A percentile compares a stretch with the other conserved stretches of the same genome.
phyloP scores from a whole-genome alignment of 2,797 vertebrate species.

The Danio albolineatus region DNA sequence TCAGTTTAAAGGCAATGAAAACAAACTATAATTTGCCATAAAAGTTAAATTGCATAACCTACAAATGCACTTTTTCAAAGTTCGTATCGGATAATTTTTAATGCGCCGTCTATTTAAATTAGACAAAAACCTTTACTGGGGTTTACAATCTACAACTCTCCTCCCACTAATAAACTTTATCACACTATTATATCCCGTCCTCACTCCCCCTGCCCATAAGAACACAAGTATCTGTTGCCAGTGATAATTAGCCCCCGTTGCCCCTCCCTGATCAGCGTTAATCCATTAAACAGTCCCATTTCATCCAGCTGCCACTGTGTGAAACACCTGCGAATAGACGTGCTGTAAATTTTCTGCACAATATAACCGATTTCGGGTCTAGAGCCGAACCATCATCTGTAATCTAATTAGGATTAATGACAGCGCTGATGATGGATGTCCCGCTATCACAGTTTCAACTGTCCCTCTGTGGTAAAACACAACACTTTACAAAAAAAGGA shows the following conservation, averaged over 20 bases:
- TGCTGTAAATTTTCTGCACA: slow-evolving; percentile 43
- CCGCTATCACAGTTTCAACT: slow-evolving; percentile 13
- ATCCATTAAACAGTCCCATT: slow-evolving; percentile 13
- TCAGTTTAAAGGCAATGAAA: no score
- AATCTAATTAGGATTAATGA: slow-evolving; percentile 59
- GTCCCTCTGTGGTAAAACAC: not conserved
- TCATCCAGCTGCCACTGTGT: slow-evolving; percentile 30
- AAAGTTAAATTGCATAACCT: no score
- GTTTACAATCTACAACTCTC: not conserved
- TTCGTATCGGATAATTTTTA: no score
- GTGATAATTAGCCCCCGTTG: slow-evolving; percentile 11
- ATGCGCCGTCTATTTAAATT: not conserved
- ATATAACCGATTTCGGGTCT: slow-evolving; percentile 39
- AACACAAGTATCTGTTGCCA: slow-evolving; percentile 14
- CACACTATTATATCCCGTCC: slow-evolving; percentile 5
- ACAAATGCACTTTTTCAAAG: no score
- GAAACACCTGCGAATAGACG: slow-evolving; percentile 17
- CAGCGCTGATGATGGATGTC: slow-evolving; percentile 53
- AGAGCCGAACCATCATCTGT: slow-evolving; percentile 27
- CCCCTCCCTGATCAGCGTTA: not conserved
- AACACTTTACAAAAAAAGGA: slow-evolving; percentile 4
- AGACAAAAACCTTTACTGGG: not conserved
- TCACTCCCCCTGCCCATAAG: slow-evolving; percentile 11
- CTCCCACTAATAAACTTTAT: slow-evolving; percentile 15
- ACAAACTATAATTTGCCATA: no score